These are phyloP conservation scores for Dromaius novaehollandiae DNA, from an alignment of 2,113 vertebrate species.

Conservation along the genomic window DNA sequence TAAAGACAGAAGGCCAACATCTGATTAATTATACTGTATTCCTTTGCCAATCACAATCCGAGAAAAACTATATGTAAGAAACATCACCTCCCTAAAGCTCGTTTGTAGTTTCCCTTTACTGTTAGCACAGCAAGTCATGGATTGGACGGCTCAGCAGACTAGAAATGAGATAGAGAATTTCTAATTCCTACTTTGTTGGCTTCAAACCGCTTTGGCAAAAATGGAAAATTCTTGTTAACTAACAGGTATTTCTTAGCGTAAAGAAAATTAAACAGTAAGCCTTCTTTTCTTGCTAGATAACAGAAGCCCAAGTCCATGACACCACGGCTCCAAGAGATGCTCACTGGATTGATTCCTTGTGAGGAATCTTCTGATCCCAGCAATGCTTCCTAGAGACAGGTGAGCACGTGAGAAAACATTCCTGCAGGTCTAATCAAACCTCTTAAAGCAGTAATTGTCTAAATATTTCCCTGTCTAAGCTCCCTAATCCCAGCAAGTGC, in stretches of 20 bases:
- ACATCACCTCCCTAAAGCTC: background rate
- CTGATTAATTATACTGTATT: background rate
- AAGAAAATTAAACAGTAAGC: background rate
- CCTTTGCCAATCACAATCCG: background rate
- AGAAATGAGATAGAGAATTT: background rate
- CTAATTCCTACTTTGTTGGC: background rate
- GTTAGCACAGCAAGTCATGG: background rate
- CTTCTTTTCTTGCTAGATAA: background rate
- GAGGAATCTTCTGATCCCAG: background rate
- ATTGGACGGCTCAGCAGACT: background rate
- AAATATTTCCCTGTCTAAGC: background rate
- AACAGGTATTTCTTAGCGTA: background rate
- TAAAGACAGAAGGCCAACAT: background rate
- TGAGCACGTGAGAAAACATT: background rate
- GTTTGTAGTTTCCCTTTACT: background rate
- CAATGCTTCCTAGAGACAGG: background rate
- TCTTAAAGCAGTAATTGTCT: background rate
- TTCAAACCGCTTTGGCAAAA: background rate
- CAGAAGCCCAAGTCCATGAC: background rate
- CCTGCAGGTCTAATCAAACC: background rate
- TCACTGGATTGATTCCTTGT: background rate
- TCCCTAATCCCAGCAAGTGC: background rate
- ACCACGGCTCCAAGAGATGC: background rate
- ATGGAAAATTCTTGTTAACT: background rate
- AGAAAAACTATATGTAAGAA: accelerated